Evolutionary conservation across 1,140 invertebrate species (phyloP).

Genomic region (Archivesica marissinica): DNA sequence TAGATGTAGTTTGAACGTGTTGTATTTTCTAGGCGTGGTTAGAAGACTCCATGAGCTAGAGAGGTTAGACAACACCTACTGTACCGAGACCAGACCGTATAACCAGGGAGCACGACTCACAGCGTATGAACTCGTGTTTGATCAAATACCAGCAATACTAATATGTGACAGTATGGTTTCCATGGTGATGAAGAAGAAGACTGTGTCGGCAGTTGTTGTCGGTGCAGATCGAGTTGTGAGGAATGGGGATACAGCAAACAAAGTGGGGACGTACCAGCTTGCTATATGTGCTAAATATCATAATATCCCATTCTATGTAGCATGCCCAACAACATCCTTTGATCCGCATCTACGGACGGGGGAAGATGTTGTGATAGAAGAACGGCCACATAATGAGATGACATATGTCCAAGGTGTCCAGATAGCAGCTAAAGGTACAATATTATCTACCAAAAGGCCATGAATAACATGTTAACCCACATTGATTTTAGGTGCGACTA

Average conservation of each 20-base stretch:
- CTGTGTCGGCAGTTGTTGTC: slow-evolving; percentile 85
- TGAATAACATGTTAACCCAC: too few species aligned
- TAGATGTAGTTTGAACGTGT: too few species aligned
- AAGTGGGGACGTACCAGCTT: slow-evolving; percentile 99
- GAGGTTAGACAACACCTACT: slow-evolving; percentile 94
- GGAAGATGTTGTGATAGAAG: slow-evolving; percentile 96
- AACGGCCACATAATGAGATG: slow-evolving; percentile 95
- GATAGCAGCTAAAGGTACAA: slow-evolving; percentile 93
- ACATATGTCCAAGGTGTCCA: slow-evolving; percentile 92
- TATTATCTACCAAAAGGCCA: too few species aligned
- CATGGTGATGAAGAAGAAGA: slow-evolving; percentile 90
- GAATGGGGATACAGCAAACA: slow-evolving; percentile 99
- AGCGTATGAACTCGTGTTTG: slow-evolving; percentile 96
- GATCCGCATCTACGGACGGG: slow-evolving; percentile 92
- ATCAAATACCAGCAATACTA: slow-evolving; percentile 96
- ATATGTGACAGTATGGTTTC: slow-evolving; percentile 98
- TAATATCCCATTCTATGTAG: slow-evolving; percentile 97
- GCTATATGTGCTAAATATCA: slow-evolving; percentile 96
- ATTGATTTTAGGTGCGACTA: too few species aligned
- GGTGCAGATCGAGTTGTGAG: slow-evolving; percentile 88
- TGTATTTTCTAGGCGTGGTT: slow-evolving; percentile 89
- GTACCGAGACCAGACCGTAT: slow-evolving; percentile 98
- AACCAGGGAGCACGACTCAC: slow-evolving; percentile 97
- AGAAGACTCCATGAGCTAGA: slow-evolving; percentile 90
- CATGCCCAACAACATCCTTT: slow-evolving; percentile 96